Conservation (phyloP, 2,113 vertebrate species). For the Camelus bactrianus region DNA sequence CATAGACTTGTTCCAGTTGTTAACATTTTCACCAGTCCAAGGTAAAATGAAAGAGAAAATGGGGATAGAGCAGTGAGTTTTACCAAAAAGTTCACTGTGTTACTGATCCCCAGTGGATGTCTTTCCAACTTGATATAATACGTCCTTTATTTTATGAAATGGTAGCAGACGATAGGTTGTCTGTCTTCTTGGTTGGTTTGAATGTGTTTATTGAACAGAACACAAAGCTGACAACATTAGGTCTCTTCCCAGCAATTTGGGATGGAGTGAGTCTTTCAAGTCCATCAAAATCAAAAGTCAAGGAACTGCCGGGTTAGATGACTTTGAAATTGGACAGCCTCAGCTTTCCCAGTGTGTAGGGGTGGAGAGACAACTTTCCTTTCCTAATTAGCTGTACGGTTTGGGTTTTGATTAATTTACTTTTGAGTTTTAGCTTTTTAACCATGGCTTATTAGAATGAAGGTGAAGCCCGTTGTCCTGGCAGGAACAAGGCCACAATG, state of each 20-base stretch:
- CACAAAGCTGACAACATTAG: neutral
- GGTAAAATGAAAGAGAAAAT: constrained; percentile 12
- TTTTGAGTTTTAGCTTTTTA: neutral
- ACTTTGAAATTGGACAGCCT: neutral
- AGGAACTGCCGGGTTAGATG: neutral
- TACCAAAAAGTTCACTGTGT: neutral
- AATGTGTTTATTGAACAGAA: neutral
- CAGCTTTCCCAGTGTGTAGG: neutral
- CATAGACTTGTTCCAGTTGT: neutral
- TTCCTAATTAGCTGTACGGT: neutral
- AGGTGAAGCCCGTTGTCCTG: neutral
- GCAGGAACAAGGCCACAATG: neutral
- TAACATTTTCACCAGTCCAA: neutral
- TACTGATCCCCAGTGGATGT: neutral
- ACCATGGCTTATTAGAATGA: neutral
- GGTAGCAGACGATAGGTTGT: no score
- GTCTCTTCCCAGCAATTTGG: neutral
- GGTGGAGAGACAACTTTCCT: neutral
- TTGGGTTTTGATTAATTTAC: neutral
- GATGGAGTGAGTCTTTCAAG: neutral
- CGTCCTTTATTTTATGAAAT: neutral
- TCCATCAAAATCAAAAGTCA: neutral
- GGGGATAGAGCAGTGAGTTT: neutral
- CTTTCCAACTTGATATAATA: neutral
- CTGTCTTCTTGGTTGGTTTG: neutral